These are phyloP conservation scores for Microtus oregoni DNA, from an alignment of 2,113 vertebrate species.

Conservation along the genomic window DNA sequence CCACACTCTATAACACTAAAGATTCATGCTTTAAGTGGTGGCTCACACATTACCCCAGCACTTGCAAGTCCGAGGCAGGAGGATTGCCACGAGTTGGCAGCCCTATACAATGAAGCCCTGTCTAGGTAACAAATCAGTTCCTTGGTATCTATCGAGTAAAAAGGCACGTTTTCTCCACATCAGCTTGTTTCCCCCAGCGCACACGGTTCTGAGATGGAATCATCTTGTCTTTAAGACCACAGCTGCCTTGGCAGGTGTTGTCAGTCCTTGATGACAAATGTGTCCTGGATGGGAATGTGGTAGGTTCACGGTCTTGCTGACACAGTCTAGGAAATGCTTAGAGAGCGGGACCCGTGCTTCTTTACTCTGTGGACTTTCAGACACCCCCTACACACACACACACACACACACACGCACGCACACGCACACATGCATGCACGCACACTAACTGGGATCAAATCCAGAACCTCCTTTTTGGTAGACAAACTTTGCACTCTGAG, in stretches of 20 bases:
- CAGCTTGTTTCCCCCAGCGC: neutral
- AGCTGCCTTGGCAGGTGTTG: neutral
- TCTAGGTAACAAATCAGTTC: neutral
- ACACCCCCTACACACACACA: too few relatives aligned
- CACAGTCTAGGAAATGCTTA: neutral
- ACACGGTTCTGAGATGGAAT: neutral
- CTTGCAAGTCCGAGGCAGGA: neutral
- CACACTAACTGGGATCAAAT: too few relatives aligned
- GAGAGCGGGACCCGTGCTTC: too few relatives aligned
- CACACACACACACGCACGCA: too few relatives aligned
- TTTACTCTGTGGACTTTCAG: neutral
- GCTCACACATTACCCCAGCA: neutral
- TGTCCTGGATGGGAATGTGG: conserved; percentile 14
- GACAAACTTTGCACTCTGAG: neutral
- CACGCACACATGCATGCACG: accelerated
- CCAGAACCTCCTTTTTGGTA: neutral
- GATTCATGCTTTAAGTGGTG: neutral
- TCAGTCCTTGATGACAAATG: neutral
- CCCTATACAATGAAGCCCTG: neutral
- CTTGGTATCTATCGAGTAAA: neutral
- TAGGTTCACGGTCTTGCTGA: neutral
- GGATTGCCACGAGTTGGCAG: neutral
- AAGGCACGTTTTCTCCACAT: neutral
- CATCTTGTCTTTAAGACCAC: neutral
- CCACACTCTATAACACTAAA: neutral